These are phyloP conservation scores for Ailuropoda melanoleuca DNA, from an alignment of 2,113 vertebrate genomes.

Conservation along the genomic window DNA sequence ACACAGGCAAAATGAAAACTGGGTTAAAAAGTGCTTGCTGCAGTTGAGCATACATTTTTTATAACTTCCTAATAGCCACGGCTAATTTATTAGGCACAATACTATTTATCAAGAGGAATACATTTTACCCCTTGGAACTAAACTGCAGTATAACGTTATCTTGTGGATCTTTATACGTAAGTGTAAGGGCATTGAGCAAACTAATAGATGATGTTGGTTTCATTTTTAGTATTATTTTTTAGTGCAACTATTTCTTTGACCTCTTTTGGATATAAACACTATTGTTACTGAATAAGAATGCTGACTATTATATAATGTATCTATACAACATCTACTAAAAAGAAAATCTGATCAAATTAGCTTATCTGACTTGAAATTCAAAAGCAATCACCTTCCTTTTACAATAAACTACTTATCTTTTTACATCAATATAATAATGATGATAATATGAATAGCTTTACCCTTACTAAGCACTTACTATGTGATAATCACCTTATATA, in stretches of 20 bases:
- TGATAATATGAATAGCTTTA: neutral
- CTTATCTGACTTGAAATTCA: neutral
- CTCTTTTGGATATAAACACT: neutral
- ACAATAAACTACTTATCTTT: neutral
- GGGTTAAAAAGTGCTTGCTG: neutral
- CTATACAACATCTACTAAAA: neutral
- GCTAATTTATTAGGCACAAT: neutral
- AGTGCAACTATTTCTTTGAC: neutral
- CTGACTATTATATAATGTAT: neutral
- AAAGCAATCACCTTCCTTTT: neutral
- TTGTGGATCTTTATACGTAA: neutral
- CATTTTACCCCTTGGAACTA: neutral
- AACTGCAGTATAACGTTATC: neutral
- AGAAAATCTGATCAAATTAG: neutral
- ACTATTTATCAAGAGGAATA: neutral
- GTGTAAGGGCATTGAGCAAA: neutral
- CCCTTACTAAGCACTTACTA: neutral
- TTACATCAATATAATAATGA: neutral
- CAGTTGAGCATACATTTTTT: neutral
- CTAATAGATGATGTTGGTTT: neutral
- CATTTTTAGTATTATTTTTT: neutral
- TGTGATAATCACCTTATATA: neutral
- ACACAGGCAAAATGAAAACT: neutral
- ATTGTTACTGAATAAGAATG: neutral
- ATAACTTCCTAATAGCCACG: neutral